These are phyloP conservation scores for Sitobion miscanthi DNA, from an alignment of 1,140 invertebrate species.

Conservation along the genomic window DNA sequence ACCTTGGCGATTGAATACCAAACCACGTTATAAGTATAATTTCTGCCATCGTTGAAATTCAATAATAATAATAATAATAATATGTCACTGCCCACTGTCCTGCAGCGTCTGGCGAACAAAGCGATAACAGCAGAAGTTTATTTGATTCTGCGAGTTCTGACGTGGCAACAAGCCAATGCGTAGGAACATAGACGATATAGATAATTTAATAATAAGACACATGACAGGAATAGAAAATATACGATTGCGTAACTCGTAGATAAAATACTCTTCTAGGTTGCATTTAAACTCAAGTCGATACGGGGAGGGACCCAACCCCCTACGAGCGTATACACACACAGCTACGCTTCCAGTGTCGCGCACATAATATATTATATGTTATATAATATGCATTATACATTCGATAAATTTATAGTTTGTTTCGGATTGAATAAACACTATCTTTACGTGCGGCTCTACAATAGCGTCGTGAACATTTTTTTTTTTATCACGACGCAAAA, in stretches of 20 bases:
- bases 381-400: background rate
- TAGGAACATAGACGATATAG: background rate
- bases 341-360: background rate
- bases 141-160: background rate
- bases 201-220: conserved; percentile 1
- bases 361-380: background rate
- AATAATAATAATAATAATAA: background rate
- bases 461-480: background rate
- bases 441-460: no score
- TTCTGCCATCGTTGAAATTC: background rate
- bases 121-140: background rate
- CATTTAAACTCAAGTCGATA: background rate
- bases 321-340: background rate
- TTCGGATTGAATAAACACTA: background rate
- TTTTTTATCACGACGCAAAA: background rate
- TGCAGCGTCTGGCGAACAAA: background rate
- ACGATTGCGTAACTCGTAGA: background rate
- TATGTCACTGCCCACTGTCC: background rate
- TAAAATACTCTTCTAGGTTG: background rate
- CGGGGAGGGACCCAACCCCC: background rate
- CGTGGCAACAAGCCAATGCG: background rate
- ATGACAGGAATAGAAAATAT: background rate
- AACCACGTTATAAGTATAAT: background rate
- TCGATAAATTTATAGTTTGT: background rate
- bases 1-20: background rate